phyloP scores from a whole-genome alignment of 2,113 vertebrate species.

The Aldabrachelys gigantea region DNA sequence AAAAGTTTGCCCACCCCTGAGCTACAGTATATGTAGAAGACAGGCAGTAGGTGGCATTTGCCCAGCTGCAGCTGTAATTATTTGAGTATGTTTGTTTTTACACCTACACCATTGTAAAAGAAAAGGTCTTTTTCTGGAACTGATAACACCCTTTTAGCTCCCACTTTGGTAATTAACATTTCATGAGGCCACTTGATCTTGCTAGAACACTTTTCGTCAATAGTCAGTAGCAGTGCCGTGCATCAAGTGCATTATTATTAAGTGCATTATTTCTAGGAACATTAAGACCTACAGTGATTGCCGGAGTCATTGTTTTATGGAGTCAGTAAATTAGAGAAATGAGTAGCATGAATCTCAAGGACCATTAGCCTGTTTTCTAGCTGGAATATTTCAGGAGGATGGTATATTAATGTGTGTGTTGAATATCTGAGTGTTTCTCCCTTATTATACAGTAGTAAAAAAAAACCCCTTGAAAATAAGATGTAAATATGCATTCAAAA shows the following conservation, averaged over 20 bases:
- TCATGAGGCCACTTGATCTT: conserved; percentile 52
- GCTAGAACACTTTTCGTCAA: conserved; percentile 32
- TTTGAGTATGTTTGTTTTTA: conserved; percentile 33
- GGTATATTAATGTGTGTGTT: background rate
- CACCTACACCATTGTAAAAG: background rate
- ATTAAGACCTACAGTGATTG: conserved; percentile 45
- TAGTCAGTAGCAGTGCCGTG: conserved; percentile 3
- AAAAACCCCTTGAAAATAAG: conserved; percentile 54
- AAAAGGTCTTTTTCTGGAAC: conserved; percentile 33
- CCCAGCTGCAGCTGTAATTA: conserved; percentile 53
- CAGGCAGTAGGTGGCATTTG: conserved; percentile 38
- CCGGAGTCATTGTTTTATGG: conserved; percentile 56
- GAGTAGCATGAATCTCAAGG: conserved; percentile 9
- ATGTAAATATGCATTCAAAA: conserved; percentile 54
- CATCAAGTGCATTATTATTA: conserved; percentile 35
- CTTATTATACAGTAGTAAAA: conserved; percentile 42
- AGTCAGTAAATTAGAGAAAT: conserved; percentile 51
- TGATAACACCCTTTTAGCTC: conserved; percentile 17
- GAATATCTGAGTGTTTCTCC: background rate
- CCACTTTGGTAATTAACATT: conserved; percentile 54
- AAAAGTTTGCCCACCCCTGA: background rate
- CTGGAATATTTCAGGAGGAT: conserved; percentile 28
- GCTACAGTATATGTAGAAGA: conserved; percentile 34
- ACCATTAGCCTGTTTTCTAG: conserved; percentile 26
- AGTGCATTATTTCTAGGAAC: conserved; percentile 52